Percentiles rank a stretch among this genome's conserved stretches.
These are phyloP conservation scores for Leuciscus waleckii DNA, from an alignment of 2,797 vertebrate genomes.

Conservation along the genomic window DNA sequence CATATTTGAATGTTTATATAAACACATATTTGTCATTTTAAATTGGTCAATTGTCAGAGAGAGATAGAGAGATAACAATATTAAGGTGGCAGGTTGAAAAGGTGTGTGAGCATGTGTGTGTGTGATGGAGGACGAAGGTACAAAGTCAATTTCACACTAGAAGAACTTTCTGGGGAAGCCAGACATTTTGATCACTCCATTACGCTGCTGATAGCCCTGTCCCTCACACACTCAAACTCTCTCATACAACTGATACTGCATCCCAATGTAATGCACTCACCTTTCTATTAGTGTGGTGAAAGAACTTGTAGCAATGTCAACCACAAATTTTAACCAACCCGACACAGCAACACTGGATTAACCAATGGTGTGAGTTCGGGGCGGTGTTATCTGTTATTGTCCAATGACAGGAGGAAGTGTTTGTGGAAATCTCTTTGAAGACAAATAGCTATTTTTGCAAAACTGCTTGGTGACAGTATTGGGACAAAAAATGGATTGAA, in stretches of 20 bases:
- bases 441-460: not conserved
- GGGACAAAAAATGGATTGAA: not conserved
- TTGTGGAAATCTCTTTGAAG: not conserved
- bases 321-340: not conserved
- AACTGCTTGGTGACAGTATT: not conserved
- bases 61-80: not conserved
- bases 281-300: not conserved
- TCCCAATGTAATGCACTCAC: not conserved
- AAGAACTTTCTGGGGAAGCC: constrained; percentile 63
- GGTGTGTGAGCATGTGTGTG: constrained; percentile 18
- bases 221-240: not conserved
- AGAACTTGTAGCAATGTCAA: not conserved
- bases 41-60: constrained; percentile 12
- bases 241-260: not conserved
- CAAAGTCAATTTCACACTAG: constrained; percentile 78
- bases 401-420: not conserved
- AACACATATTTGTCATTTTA: constrained; percentile 2
- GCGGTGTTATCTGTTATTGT: not conserved
- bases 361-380: not conserved
- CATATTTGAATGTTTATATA: not conserved
- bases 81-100: constrained; percentile 45
- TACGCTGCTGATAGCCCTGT: constrained; percentile 53
- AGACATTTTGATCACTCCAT: constrained; percentile 70
- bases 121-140: constrained; percentile 55
- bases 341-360: not conserved